A percentile compares a stretch with the other conserved stretches of the same genome.
Conservation (phyloP, 2,113 vertebrate species). For the Cariama cristata region DNA sequence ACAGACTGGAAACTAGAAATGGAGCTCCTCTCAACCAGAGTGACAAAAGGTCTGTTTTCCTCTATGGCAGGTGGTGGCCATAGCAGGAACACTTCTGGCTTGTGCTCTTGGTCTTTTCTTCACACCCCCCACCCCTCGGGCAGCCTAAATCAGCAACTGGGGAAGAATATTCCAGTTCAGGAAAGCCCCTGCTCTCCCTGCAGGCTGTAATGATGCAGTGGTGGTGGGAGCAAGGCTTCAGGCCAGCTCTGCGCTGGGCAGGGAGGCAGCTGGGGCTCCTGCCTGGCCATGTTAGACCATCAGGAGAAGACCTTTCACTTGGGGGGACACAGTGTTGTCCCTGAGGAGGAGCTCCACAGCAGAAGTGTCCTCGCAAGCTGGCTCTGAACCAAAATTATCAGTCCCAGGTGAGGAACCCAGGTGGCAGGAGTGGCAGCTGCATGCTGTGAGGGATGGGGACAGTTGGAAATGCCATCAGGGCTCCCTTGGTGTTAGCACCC, state of each 20-base stretch:
- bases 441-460: not conserved
- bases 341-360: not conserved
- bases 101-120: not conserved
- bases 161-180: not conserved
- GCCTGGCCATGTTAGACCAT: not conserved
- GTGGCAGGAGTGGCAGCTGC: not conserved
- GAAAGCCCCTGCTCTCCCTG: not conserved
- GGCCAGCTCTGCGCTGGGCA: not conserved
- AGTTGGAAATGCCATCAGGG: not conserved
- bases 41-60: not conserved
- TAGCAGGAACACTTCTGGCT: not conserved
- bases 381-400: not conserved
- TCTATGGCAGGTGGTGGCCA: not conserved
- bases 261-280: not conserved
- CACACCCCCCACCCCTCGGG: too few species aligned
- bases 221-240: not conserved
- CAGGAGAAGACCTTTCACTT: not conserved
- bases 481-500: not conserved
- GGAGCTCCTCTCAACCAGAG: not conserved
- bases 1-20: not conserved
- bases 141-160: not conserved
- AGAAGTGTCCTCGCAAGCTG: not conserved
- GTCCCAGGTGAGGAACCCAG: not conserved
- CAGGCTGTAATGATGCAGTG: not conserved
- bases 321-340: not conserved